These are phyloP conservation scores for Acronicta psi DNA, from an alignment of 2,888 invertebrate species.

Conservation along the genomic window DNA sequence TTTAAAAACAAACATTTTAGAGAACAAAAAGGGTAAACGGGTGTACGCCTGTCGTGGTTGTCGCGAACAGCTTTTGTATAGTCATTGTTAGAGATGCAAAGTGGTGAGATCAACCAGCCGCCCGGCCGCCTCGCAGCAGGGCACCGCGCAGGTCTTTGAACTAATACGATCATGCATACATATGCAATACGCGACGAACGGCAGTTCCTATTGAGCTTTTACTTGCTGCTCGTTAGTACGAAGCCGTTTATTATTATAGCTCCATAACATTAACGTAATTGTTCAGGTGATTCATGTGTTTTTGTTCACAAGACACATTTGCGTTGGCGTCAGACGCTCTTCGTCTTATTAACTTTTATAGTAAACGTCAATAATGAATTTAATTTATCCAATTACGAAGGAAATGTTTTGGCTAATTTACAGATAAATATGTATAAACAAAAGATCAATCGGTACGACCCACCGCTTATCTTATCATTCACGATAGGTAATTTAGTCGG, in stretches of 20 bases:
- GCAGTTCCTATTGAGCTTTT: conserved; percentile 43
- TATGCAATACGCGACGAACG: conserved; percentile 22
- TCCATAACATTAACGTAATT: conserved; percentile 43
- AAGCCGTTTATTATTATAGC: conserved; percentile 46
- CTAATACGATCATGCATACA: conserved; percentile 49
- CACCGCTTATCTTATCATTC: conserved; percentile 70
- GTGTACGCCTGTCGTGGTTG: conserved; percentile 78
- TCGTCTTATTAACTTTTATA: conserved; percentile 19
- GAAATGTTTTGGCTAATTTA: conserved; percentile 21
- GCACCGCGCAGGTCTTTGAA: conserved; percentile 70
- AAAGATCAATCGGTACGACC: conserved; percentile 58
- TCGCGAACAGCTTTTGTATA: conserved; percentile 76
- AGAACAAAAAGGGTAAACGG: conserved; percentile 78
- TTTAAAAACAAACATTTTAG: conserved; percentile 84
- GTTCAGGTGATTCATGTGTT: conserved; percentile 44
- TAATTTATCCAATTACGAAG: conserved; percentile 9
- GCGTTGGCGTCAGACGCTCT: conserved; percentile 39
- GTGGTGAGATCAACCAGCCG: conserved; percentile 78
- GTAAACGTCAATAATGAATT: conserved; percentile 13
- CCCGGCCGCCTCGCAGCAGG: conserved; percentile 62
- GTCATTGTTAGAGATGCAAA: conserved; percentile 86
- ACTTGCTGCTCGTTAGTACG: conserved; percentile 49
- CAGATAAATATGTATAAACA: conserved; percentile 53
- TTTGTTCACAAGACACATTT: conserved; percentile 19
- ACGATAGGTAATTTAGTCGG: conserved; percentile 68